Base-by-base conservation (phyloP, 2,113 vertebrate species). In the Aegithalos caudatus region DNA sequence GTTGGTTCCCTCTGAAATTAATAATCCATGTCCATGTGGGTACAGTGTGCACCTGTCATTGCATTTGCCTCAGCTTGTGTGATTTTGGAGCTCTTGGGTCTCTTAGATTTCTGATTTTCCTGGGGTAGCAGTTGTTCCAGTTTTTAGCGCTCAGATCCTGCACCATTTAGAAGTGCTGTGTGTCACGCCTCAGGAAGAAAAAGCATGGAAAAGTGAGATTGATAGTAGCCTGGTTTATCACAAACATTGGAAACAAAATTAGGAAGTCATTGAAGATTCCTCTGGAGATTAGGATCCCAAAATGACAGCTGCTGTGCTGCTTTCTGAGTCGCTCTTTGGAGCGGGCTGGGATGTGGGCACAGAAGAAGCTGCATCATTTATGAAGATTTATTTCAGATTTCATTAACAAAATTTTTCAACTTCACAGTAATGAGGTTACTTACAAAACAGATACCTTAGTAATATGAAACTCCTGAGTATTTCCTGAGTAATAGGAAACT, bases 241-340 rank as follows among this genome's bases (percentile, higher is more conserved):
- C 79, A 90, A 86, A 85, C 60, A 79, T 65, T 92, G 92, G 81
- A 95, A 96, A 93, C 76, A 78, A 95, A 92, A 96, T 95, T 78
- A 92, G 94, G 94, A 86, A 93, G 94, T 86, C 83, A 67, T 91
- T 86, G 96, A 93, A 86, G 95, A n/a, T 93, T 71, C 57, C 94
- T 23, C 94, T 73, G 78, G 94, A 84, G 96, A 80, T 73, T 42
- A 38, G 81, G 86, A 92, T 79, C 95, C 90, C 83, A 57, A 84
- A 81, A 80, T 93, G 96, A 77, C 92, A 80, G 95, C 94, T 96
- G 72, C 85, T 79, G 66, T 25, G 10, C n/a, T 53, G 88, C 88
- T 95, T 83, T 88, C 71, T 61, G 87, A 94, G 95, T 45, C 81
- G 86, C 92, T 92, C 51, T 82, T 67, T 92, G 9, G 47, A 80